Evolutionary conservation across 2,888 invertebrate genomes (phyloP).

Genomic region (Hylaea fasciaria): DNA sequence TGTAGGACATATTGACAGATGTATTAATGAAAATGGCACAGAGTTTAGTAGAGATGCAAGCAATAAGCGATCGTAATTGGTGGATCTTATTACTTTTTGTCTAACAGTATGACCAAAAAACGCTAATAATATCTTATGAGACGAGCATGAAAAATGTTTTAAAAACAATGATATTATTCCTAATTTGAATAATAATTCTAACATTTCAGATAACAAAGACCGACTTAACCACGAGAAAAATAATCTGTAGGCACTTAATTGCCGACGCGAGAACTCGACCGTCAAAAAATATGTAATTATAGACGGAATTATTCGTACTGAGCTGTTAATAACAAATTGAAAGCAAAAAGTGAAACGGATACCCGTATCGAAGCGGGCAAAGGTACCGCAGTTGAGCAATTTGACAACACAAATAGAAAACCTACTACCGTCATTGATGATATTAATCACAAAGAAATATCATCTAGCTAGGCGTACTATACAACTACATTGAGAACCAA

Average conservation of each 20-base stretch:
- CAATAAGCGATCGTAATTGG: no score
- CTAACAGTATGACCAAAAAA: no score
- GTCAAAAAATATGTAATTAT: slow-evolving; percentile 25
- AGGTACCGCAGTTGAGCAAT: slow-evolving; percentile 9
- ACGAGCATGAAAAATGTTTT: no score
- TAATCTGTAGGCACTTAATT: slow-evolving; percentile 9
- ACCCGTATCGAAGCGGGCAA: slow-evolving; percentile 13
- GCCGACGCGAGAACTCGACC: slow-evolving; percentile 19
- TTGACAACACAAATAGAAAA: slow-evolving; percentile 12
- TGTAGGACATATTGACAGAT: no score
- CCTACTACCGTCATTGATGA: neutral
- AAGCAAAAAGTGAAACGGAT: slow-evolving; percentile 32
- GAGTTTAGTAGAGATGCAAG: no score
- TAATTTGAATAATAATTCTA: neutral
- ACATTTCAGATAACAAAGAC: neutral
- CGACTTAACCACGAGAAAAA: neutral
- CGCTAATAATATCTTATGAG: no score
- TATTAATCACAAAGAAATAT: neutral
- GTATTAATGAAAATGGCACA: no score
- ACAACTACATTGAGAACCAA: no score
- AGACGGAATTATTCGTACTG: slow-evolving; percentile 24
- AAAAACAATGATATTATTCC: neutral
- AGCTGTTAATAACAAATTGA: slow-evolving; percentile 25
- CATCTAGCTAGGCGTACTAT: neutral
- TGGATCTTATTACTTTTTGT: no score